A percentile compares a stretch with the other conserved stretches of the same genome.
Evolutionary conservation across 1,140 invertebrate species (phyloP).

Genomic region (Mizuhopecten yessoensis): DNA sequence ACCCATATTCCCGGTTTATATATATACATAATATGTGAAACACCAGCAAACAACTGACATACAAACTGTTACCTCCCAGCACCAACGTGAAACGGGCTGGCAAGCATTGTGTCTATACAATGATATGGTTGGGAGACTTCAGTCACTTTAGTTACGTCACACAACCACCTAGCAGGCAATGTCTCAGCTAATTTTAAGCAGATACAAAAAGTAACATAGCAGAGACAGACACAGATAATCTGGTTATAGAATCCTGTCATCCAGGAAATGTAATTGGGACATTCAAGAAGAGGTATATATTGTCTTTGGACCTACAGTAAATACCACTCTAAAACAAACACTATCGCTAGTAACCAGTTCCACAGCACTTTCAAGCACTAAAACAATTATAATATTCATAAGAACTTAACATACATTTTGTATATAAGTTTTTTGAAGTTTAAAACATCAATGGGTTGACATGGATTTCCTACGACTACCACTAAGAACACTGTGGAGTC

Average conservation of each 20-base stretch:
- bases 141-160: background rate
- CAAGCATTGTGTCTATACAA: background rate
- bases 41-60: background rate
- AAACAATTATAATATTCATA: background rate
- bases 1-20: background rate
- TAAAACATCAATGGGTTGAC: background rate
- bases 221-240: background rate
- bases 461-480: background rate
- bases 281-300: background rate
- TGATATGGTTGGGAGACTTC: background rate
- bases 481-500: background rate
- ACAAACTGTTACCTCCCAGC: background rate
- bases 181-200: background rate
- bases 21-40: background rate
- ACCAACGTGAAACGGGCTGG: background rate
- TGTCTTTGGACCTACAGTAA: background rate
- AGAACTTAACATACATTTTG: background rate
- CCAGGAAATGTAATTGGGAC: background rate
- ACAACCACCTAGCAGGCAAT: background rate
- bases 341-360: background rate
- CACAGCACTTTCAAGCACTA: conserved; percentile 13
- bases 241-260: background rate
- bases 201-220: background rate
- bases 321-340: background rate
- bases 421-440: background rate